Evolutionary conservation across 2,113 vertebrate species (phyloP).

Genomic region (Crotalus tigris): DNA sequence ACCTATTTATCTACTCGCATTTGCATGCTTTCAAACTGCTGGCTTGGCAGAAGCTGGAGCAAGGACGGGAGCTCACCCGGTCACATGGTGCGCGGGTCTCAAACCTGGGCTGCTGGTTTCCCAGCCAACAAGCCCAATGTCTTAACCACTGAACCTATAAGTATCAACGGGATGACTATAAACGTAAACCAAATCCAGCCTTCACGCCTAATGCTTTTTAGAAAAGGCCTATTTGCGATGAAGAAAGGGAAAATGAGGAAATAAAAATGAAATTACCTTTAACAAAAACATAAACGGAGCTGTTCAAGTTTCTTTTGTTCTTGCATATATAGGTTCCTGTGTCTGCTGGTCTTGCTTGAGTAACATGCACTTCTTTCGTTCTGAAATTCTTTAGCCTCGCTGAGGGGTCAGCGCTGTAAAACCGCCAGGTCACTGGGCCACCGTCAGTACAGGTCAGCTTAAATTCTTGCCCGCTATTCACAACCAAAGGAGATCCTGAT

Average conservation of each 20-base stretch:
- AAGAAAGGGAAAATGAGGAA: background rate
- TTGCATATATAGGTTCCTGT: constrained; percentile 83
- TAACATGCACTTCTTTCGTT: constrained; percentile 51
- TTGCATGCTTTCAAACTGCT: background rate
- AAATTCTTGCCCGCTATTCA: constrained; percentile 62
- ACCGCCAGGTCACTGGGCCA: constrained; percentile 64
- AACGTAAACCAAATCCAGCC: background rate
- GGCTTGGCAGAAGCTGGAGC: background rate
- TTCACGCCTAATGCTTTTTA: background rate
- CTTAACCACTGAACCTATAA: background rate
- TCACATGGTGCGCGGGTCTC: background rate
- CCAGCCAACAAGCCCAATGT: background rate
- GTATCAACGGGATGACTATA: background rate
- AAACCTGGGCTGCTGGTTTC: background rate
- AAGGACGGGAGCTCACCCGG: background rate
- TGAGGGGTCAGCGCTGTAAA: constrained; percentile 40
- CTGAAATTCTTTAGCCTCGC: constrained; percentile 44
- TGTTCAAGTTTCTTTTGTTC: constrained; percentile 67
- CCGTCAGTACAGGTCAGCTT: constrained; percentile 52
- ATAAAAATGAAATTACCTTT: constrained; percentile 77
- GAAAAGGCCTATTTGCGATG: accelerated
- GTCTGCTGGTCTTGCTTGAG: constrained; percentile 55
- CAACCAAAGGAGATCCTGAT: constrained; percentile 47
- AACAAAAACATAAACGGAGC: constrained; percentile 87
- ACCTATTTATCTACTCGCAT: background rate